Conservation (phyloP, 2,888 invertebrate species). For the Scaptomyza tumidula region DNA sequence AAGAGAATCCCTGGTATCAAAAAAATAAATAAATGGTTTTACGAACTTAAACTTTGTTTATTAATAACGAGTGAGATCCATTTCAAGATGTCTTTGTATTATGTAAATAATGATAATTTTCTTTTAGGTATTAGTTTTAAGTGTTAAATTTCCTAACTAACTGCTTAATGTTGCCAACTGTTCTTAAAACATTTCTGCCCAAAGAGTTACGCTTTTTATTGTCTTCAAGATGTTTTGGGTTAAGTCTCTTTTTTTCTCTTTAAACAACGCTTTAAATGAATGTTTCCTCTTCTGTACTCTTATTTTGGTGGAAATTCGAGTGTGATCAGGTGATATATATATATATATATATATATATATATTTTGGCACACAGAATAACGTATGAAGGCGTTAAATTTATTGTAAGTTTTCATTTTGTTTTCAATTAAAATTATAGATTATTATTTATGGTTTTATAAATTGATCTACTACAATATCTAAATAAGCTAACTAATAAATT, state of each 20-base stretch:
- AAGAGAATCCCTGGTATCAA: too few species aligned
- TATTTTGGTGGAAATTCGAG: not conserved
- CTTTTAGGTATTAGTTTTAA: too few species aligned
- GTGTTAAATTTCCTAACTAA: too few species aligned
- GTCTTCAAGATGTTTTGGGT: not conserved
- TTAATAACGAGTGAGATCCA: not conserved
- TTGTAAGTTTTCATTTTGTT: slow-evolving; percentile 14
- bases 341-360: not conserved
- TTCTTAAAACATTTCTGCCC: not conserved
- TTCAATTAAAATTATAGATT: slow-evolving; percentile 32
- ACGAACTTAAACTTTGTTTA: not conserved
- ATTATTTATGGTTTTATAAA: slow-evolving; percentile 26
- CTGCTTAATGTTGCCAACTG: not conserved
- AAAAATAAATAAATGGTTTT: too few species aligned
- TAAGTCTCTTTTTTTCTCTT: not conserved
- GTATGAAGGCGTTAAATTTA: slow-evolving; percentile 46
- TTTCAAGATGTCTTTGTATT: not conserved
- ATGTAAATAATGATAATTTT: not conserved
- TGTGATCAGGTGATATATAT: not conserved
- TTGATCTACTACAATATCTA: slow-evolving; percentile 35
- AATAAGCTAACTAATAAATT: slow-evolving; percentile 36
- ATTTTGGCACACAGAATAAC: slow-evolving; percentile 51
- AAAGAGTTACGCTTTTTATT: too few species aligned
- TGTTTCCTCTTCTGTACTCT: too few species aligned
- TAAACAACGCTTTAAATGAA: too few species aligned